phyloP scores from a whole-genome alignment of 2,797 vertebrate species.

The Parambassis ranga region DNA sequence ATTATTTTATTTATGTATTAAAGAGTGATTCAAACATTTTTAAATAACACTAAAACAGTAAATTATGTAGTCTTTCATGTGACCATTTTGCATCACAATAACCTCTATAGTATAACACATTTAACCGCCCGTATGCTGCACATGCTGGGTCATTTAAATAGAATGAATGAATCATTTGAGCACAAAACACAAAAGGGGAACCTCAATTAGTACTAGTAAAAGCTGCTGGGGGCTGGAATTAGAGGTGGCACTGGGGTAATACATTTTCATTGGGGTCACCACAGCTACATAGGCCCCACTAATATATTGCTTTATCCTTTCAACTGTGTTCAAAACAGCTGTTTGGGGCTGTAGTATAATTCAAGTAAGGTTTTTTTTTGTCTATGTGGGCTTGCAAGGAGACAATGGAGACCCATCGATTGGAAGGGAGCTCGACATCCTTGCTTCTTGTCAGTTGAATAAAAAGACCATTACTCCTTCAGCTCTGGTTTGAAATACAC shows the following conservation, averaged over 20 bases:
- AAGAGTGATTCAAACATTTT: too few species aligned
- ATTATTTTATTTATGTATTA: too few species aligned
- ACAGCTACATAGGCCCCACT: slow-evolving; percentile 65
- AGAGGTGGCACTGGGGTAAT: slow-evolving; percentile 72
- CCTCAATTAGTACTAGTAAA: slow-evolving; percentile 73
- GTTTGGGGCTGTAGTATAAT: slow-evolving; percentile 85
- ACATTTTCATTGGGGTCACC: slow-evolving; percentile 81
- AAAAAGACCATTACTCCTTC: slow-evolving; percentile 87
- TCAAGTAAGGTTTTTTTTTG: slow-evolving; percentile 76
- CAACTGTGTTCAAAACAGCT: slow-evolving; percentile 83
- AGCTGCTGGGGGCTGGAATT: slow-evolving; percentile 71
- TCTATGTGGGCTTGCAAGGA: slow-evolving; percentile 75
- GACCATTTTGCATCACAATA: background rate
- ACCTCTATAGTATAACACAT: background rate
- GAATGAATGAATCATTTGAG: slow-evolving; percentile 62
- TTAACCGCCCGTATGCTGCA: slow-evolving; percentile 28
- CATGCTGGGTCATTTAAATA: slow-evolving; percentile 59
- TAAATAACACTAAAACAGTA: background rate
- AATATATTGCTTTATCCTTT: slow-evolving; percentile 87
- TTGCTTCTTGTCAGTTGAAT: slow-evolving; percentile 85
- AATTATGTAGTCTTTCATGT: background rate
- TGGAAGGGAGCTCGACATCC: slow-evolving; percentile 81
- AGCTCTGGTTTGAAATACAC: slow-evolving; percentile 80
- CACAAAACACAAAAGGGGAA: slow-evolving; percentile 55
- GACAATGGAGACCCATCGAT: slow-evolving; percentile 87